A percentile compares a stretch with the other conserved stretches of the same genome.
These are phyloP conservation scores for Ichneumoninae sp. DNA, from an alignment of 2,888 invertebrate species.

Conservation along the genomic window DNA sequence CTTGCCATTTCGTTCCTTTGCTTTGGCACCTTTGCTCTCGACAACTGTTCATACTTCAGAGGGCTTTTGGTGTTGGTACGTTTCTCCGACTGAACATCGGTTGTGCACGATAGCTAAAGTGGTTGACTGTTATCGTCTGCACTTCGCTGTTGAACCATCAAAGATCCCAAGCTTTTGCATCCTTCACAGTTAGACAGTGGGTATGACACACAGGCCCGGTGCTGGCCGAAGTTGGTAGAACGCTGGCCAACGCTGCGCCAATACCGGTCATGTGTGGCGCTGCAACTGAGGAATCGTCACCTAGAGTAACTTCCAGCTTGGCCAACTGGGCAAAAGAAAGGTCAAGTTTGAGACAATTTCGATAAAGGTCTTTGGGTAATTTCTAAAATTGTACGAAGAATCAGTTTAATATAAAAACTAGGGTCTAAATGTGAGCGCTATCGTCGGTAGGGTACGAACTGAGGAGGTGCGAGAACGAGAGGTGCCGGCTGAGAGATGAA, in stretches of 20 bases:
- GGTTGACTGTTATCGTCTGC: background rate
- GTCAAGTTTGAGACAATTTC: background rate
- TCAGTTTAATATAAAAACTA: background rate
- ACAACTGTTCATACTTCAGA: background rate
- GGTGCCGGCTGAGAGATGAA: conserved; percentile 40
- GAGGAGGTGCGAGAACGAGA: conserved; percentile 19
- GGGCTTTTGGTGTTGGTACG: background rate
- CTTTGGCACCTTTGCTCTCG: background rate
- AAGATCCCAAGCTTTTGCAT: too few relatives aligned
- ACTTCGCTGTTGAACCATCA: too few relatives aligned
- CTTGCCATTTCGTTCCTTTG: conserved; percentile 29
- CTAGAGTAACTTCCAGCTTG: background rate
- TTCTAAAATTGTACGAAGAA: background rate
- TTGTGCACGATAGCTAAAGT: background rate
- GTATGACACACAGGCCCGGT: too few relatives aligned
- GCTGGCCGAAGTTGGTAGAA: too few relatives aligned
- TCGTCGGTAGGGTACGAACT: background rate
- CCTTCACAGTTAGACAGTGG: too few relatives aligned
- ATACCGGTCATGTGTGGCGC: too few relatives aligned
- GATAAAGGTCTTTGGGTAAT: background rate
- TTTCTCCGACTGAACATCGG: background rate
- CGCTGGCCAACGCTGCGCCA: too few relatives aligned
- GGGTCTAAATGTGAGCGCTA: background rate
- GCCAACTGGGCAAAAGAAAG: background rate
- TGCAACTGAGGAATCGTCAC: too few relatives aligned